phyloP scores from a whole-genome alignment of 1,140 invertebrate species.

The Zaprionus tsacasi region DNA sequence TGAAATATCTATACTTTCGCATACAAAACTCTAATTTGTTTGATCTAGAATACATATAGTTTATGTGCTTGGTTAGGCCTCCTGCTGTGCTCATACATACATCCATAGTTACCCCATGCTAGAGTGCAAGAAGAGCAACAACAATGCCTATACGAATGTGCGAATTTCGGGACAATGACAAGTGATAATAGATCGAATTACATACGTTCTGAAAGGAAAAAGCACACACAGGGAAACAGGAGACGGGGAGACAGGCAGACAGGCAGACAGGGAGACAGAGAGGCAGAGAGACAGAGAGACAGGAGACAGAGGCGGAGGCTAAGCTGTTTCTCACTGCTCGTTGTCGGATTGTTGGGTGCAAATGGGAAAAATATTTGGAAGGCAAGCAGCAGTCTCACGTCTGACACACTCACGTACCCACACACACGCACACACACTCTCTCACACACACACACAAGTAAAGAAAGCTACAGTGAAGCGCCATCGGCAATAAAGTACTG shows the following conservation, averaged over 20 bases:
- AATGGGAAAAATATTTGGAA: conserved; percentile 49
- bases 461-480: neutral
- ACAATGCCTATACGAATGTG: conserved; percentile 73
- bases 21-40: too few relatives aligned
- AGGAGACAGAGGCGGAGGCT: neutral
- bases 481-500: neutral
- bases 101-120: neutral
- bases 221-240: neutral
- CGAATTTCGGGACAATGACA: conserved; percentile 79
- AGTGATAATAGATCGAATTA: conserved; percentile 83
- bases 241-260: neutral
- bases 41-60: too few relatives aligned
- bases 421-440: neutral
- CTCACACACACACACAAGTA: neutral
- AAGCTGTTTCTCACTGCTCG: neutral
- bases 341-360: conserved; percentile 32
- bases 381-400: conserved; percentile 50
- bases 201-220: conserved; percentile 36
- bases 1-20: too few relatives aligned
- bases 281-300: neutral
- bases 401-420: conserved; percentile 18
- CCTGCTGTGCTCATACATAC: neutral
- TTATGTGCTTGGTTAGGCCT: too few relatives aligned
- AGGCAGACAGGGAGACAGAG: neutral
- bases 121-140: conserved; percentile 21